Evolutionary conservation across 1,140 invertebrate species (phyloP), one percentile per base, ranked within the genome.

Genomic region (Nasonia longicornis): DNA sequence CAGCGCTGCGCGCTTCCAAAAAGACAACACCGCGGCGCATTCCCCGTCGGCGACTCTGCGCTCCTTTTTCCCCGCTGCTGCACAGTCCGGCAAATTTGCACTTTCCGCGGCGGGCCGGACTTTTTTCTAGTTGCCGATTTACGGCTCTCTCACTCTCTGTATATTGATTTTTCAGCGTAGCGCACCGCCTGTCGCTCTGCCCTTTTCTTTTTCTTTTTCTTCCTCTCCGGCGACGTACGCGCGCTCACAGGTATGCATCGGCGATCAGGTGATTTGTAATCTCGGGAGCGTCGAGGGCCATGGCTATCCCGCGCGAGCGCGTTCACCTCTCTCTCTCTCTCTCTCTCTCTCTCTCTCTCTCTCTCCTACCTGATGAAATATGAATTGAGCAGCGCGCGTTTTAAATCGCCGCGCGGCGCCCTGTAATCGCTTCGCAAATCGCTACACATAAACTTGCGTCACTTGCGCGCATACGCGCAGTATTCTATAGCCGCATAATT

Each of bases 181-280:
- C 20, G 2, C 20, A 16, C 4, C 16, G 52, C 52, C 3, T 16
- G 16, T 1, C 26, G 26, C 26, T 26, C 26, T n/a, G 52, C 16
- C 52, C 52, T 58, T 58, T n/a, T n/a, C 52, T 3, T 4, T 4
- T 58, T 1, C 12, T 11, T 20, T 26, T 16, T 26, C 12, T 0
- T 45, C 0, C 3, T 26, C 63, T 12, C 0, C 0, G 38, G 0
- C 4, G 52, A 6, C 0, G 16, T 35, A 35, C 0, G 4, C 31
- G 31, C 31, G 31, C 4, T 26, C 26, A 35, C 10, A 2, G 29
- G 48, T 48, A 16, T 10, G 16, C 3, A 12, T 45, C 42, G 45
- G 45, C 52, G 20, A 58, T 58, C 58, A 38, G 74, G 58, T 76
- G 74, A 76, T 76, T 76, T 16, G 64, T 76, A 76, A 76, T 76